phyloP scores from a whole-genome alignment of 2,888 invertebrate genomes.

The Agriopis marginaria region DNA sequence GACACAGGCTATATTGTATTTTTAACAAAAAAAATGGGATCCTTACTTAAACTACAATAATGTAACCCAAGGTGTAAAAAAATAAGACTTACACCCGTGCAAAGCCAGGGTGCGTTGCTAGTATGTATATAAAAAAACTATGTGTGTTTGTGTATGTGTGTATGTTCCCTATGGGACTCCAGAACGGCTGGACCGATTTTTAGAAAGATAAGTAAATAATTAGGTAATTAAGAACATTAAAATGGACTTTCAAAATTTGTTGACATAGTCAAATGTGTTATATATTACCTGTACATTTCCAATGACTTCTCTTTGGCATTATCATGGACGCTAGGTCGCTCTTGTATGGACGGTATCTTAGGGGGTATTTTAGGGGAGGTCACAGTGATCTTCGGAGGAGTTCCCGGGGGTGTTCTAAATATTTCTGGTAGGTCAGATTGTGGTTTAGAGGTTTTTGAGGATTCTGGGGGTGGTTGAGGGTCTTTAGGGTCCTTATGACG shows the following conservation, averaged over 20 bases:
- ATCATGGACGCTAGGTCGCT: slow-evolving; percentile 63
- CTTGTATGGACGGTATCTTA: background rate
- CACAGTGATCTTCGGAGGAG: slow-evolving; percentile 1
- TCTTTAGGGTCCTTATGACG: background rate
- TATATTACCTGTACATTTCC: slow-evolving; percentile 48
- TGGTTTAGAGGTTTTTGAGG: background rate
- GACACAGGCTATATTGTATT: no score
- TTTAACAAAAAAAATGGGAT: no score
- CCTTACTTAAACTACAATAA: no score
- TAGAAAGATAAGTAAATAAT: no score
- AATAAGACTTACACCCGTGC: no score
- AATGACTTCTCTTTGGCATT: slow-evolving; percentile 68
- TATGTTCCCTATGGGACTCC: no score
- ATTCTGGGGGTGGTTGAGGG: background rate
- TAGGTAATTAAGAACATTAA: no score
- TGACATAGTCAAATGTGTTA: background rate
- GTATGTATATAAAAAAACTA: no score
- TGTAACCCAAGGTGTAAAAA: no score
- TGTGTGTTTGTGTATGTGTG: background rate
- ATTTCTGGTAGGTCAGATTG: background rate
- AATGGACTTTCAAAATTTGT: no score
- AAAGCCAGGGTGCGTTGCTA: no score
- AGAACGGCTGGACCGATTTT: no score
- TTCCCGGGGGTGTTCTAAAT: background rate
- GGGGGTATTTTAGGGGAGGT: slow-evolving; percentile 11